Evolutionary conservation across 2,888 invertebrate species (phyloP), one percentile per base, ranked within the genome.

Genomic region (Hemicrepidius hirtus): DNA sequence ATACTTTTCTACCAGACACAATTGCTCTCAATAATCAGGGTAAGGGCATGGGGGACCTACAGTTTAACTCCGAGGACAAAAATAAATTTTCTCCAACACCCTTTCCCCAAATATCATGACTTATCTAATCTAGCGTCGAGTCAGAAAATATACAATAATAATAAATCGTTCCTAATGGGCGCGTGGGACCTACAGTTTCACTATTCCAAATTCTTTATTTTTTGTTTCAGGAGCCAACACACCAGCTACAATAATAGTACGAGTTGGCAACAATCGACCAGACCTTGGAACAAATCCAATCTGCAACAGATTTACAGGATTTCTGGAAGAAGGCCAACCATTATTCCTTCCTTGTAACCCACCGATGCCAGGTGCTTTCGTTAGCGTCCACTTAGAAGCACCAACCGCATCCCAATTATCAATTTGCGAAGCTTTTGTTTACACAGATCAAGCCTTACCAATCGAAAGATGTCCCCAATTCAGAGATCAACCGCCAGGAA

Each of bases 301-400:
- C 79, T 97, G 97, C 87, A 97, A 97, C 87, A 91, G 95, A 3
- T 97, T 95, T 87, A 95, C 93, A 5, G 96, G 96, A 0, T 91
- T 92, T 74, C 87, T 96, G 10, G 95, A 97, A 84, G 96, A 96
- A 84, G 97, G 97, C 0, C 95, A 96, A 82, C 97, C 97, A 0
- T 88, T 97, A 5, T 97, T 97, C 87, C 87, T 97, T 62, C 97
- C 97, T 0, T 97, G 97, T 88, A 96, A 96, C 86, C 97, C 97
- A 0, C 97, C 97, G 0, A 97, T 97, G 95, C 96, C 97, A 0
- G 97, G 97, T 0, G 97, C 97, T 7, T 97, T 97, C 85, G 97
- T 97, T 75, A 96, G 95, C 79, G 96, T 97, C 0, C 97, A 97
- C 83, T 85, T 97, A 68, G 97, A 97, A 87, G 92, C 93, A 0